Base-by-base conservation (phyloP, 2,888 invertebrate genomes). In the Proisotoma minuta region DNA sequence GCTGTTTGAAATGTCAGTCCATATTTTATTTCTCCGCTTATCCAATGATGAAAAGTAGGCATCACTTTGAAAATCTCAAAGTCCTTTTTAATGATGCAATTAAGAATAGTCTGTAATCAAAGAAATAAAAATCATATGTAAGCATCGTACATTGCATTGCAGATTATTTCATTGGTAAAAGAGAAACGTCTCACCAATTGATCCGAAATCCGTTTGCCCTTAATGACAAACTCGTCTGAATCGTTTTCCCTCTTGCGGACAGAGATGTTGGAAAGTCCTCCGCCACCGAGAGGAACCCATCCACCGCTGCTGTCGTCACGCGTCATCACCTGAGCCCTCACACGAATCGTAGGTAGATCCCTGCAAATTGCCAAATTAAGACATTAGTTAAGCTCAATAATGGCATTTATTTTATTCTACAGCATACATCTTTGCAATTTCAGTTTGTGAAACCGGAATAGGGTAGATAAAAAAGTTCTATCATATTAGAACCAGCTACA, bases 31-130 rank as follows among this genome's bases (percentile, higher is more conserved):
- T 94, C 92, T 62, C 92, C 95, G 22, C 93, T 93, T 77, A 88
- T 88, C 96, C 96, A 97, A 80, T 96, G 96, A 82, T 96, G 95
- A 84, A 97, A 97, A 50, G 95, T 95, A 29, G 97, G 96, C 90
- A 95, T 96, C 76, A 95, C 94, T 83, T 92, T 93, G 81, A 92
- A 91, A 83, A 96, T 96, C 78, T 92, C 90, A 79, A 96, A 91
- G 80, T 96, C 95, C 78, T 91, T 91, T 80, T 93, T 93, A 78
- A 96, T 90, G 57, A 89, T 88, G 83, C 95, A 96, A 80, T 91
- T 91, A 73, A 96, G 84, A 73, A 96, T 91, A 77, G 90, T 88
- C 94, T 95, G 80, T 5, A 71, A 74, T 34, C 34, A 34, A 10
- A 15, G 34, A 10, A 22, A 22, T 51, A 10, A 23, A 51, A 22